Percentiles rank a stretch among this genome's conserved stretches.
Evolutionary conservation across 2,113 vertebrate genomes (phyloP).

Genomic region (Podarcis cretensis): DNA sequence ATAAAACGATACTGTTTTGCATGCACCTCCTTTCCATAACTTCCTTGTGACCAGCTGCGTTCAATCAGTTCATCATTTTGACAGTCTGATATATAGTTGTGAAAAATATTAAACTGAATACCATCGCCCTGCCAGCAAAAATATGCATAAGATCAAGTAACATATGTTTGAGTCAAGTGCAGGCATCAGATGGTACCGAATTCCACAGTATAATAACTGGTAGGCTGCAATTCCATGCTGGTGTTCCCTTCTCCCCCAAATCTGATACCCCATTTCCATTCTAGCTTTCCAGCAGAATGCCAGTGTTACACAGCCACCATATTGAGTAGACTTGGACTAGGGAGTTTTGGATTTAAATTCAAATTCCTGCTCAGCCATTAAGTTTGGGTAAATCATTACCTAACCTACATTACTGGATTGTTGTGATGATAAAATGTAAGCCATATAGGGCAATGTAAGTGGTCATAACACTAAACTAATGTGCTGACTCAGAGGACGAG

Average conservation of each 20-base stretch:
- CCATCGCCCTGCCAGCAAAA: slow-evolving; percentile 57
- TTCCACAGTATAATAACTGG: slow-evolving; percentile 41
- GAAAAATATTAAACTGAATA: slow-evolving; percentile 45
- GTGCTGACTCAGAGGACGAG: no score
- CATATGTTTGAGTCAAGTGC: slow-evolving; percentile 66
- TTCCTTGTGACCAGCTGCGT: slow-evolving; percentile 55
- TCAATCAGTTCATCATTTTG: slow-evolving; percentile 63
- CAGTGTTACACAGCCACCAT: slow-evolving; percentile 1
- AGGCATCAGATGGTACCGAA: slow-evolving; percentile 57
- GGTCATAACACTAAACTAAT: no score
- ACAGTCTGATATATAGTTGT: slow-evolving; percentile 45
- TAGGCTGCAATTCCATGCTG: neutral
- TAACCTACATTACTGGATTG: neutral
- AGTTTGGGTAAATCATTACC: neutral
- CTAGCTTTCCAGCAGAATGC: neutral
- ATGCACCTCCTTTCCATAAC: neutral
- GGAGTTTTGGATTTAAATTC: neutral
- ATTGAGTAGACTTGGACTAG: neutral
- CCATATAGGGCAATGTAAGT: neutral
- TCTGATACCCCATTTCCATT: slow-evolving; percentile 36
- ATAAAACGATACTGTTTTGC: neutral
- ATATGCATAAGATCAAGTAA: slow-evolving; percentile 60
- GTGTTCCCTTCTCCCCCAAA: slow-evolving; percentile 21
- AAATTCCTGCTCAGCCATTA: neutral
- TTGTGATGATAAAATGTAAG: neutral